phyloP scores from a whole-genome alignment of 2,888 invertebrate genomes.

The Clitarchus hookeri region DNA sequence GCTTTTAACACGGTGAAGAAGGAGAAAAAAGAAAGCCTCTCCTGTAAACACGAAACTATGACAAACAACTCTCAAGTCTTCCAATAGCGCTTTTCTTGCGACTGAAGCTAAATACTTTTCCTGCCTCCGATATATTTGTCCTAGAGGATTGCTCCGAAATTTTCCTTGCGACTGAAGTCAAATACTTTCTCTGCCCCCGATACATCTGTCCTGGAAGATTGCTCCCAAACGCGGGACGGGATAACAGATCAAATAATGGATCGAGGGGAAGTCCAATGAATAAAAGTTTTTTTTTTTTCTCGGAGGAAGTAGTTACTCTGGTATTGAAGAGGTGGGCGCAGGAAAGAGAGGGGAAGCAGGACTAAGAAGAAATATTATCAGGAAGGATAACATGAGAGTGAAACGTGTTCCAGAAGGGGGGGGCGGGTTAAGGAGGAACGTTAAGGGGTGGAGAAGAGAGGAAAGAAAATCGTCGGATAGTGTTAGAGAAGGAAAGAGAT shows the following conservation, averaged over 20 bases:
- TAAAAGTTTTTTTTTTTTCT: neutral
- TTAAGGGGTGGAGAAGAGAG: neutral
- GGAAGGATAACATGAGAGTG: neutral
- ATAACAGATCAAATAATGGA: slow-evolving; percentile 2
- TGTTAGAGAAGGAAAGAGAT: neutral
- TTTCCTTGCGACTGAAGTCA: neutral
- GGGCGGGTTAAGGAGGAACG: neutral
- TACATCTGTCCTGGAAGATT: neutral
- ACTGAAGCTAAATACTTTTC: neutral
- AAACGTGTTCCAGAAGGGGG: neutral
- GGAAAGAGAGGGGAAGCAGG: neutral
- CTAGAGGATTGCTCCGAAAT: neutral
- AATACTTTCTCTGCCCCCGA: neutral
- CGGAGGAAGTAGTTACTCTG: neutral
- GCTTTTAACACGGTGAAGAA: neutral
- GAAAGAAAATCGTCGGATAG: neutral
- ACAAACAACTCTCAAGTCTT: slow-evolving; percentile 3
- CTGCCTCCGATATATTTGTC: neutral
- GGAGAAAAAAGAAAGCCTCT: neutral
- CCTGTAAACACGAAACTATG: neutral
- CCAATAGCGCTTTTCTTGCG: neutral
- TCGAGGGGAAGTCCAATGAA: neutral
- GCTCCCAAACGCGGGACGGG: neutral
- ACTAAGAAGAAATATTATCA: neutral
- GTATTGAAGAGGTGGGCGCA: neutral